Percentiles rank a stretch among this genome's conserved stretches.
Conservation (phyloP, 2,797 vertebrate genomes). For the Notoglanidium macrostoma region DNA sequence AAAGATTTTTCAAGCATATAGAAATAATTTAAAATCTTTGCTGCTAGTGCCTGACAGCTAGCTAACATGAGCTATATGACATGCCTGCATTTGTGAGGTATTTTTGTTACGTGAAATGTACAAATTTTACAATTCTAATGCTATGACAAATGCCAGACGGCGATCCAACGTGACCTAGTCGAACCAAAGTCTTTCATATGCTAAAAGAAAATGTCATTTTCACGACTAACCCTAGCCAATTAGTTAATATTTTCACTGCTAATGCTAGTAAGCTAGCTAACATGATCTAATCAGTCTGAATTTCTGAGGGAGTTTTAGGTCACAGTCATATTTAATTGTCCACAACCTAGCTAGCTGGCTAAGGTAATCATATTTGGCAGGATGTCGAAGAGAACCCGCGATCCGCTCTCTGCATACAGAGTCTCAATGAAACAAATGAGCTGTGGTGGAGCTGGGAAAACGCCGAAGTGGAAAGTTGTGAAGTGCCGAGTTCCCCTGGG, state of each 20-base stretch:
- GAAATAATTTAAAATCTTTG: not conserved
- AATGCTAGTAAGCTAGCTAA: not conserved
- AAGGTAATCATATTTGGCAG: not conserved
- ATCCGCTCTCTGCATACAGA: not conserved
- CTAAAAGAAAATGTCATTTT: not conserved
- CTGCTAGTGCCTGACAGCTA: not conserved
- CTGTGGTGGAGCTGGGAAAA: not conserved
- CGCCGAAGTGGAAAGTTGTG: not conserved
- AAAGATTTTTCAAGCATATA: not conserved
- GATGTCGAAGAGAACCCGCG: not conserved
- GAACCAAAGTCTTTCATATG: not conserved
- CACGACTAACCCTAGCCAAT: not conserved
- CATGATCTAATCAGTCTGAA: not conserved
- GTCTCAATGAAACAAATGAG: not conserved
- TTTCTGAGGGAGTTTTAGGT: no score
- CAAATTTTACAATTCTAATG: not conserved
- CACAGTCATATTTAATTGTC: not conserved
- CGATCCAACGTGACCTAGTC: not conserved
- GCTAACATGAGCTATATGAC: not conserved
- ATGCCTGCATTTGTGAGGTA: no score
- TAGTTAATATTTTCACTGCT: not conserved
- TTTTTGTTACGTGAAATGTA: not conserved
- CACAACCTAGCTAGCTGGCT: not conserved
- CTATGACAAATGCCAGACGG: no score
- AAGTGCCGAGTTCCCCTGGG: not conserved